Evolutionary conservation across 2,888 invertebrate genomes (phyloP).

Genomic region (Meteorus cinctellus): DNA sequence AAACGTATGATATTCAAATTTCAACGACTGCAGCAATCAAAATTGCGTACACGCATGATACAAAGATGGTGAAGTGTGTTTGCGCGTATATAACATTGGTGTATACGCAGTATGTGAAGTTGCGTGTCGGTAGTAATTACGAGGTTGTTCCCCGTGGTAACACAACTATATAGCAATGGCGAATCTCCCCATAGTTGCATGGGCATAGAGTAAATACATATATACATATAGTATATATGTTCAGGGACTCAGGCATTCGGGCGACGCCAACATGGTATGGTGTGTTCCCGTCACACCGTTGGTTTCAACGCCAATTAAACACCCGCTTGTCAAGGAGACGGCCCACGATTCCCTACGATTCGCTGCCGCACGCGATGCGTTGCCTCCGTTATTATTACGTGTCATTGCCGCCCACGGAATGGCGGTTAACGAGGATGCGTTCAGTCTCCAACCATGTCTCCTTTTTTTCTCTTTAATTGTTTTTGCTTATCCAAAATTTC

Average conservation of each 20-base stretch:
- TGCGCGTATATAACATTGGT: constrained; percentile 15
- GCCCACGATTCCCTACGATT: constrained; percentile 67
- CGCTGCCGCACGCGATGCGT: constrained; percentile 71
- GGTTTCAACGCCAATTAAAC: constrained; percentile 74
- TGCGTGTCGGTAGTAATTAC: constrained; percentile 72
- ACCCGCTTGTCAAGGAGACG: constrained; percentile 73
- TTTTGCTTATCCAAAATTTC: constrained; percentile 6
- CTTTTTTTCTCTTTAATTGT: constrained; percentile 26
- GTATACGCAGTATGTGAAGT: constrained; percentile 52
- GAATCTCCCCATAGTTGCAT: constrained; percentile 54
- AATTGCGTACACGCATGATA: constrained; percentile 17
- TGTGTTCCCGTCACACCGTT: constrained; percentile 72
- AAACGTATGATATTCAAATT: background rate
- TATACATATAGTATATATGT: constrained; percentile 56
- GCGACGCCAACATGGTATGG: constrained; percentile 69
- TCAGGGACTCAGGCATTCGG: constrained; percentile 69
- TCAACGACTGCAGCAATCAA: constrained; percentile 31
- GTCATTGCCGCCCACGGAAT: constrained; percentile 65
- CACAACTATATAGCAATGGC: constrained; percentile 64
- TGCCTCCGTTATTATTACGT: constrained; percentile 65
- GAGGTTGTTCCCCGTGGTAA: constrained; percentile 63
- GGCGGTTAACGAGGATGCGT: constrained; percentile 50
- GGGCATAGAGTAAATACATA: constrained; percentile 44
- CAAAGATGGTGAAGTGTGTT: constrained; percentile 22
- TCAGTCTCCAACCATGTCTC: constrained; percentile 32